Conservation (phyloP, 2,113 vertebrate genomes). For the Marmota monax region DNA sequence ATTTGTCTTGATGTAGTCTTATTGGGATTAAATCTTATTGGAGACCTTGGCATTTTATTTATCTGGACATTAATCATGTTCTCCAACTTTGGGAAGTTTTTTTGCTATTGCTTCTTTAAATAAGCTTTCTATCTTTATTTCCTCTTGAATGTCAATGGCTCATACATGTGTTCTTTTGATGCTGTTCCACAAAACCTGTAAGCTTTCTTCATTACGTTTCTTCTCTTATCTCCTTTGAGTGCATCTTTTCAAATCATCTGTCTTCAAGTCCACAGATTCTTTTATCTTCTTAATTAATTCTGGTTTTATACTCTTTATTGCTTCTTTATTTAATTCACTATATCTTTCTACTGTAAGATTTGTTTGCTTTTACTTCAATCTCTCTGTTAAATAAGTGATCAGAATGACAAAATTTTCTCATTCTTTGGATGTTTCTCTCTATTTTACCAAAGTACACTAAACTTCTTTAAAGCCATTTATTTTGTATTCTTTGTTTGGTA, state of each 20-base stretch:
- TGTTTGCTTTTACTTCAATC: not conserved
- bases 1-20: not conserved
- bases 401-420: not conserved
- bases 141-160: not conserved
- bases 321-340: not conserved
- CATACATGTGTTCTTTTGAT: not conserved
- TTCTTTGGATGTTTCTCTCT: not conserved
- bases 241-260: not conserved
- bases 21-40: not conserved
- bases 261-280: not conserved
- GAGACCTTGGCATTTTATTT: not conserved
- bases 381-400: not conserved
- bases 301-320: not conserved
- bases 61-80: not conserved
- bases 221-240: not conserved
- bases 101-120: not conserved
- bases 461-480: not conserved
- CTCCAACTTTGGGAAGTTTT: not conserved
- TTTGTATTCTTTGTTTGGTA: not conserved
- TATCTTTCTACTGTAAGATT: not conserved
- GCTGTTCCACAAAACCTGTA: not conserved
- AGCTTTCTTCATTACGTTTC: not conserved
- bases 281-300: not conserved
- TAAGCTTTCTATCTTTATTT: not conserved
- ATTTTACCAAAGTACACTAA: not conserved